A percentile compares a stretch with the other conserved stretches of the same genome.
phyloP scores from a whole-genome alignment of 2,888 invertebrate genomes.

The Conus canariensis region DNA sequence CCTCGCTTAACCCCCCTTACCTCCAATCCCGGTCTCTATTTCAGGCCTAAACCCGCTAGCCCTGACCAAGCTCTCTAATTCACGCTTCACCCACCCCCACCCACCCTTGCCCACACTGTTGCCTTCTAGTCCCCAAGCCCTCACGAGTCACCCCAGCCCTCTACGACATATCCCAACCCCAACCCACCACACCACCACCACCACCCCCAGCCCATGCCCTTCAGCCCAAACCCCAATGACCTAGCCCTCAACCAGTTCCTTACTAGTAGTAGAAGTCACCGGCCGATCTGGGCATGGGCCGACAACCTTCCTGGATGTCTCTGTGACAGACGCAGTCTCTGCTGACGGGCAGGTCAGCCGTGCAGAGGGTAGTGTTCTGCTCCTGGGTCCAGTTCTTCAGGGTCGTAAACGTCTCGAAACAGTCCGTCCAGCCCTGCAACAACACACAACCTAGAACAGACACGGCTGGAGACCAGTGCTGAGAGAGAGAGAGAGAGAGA shows the following conservation, averaged over 20 bases:
- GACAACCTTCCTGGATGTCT: neutral
- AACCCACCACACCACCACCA: neutral
- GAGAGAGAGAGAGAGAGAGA: no score
- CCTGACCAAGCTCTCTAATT: no score
- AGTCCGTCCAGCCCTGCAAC: neutral
- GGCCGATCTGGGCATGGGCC: neutral
- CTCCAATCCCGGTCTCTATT: neutral
- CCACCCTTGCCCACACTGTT: no score
- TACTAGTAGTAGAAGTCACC: neutral
- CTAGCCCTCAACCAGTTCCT: neutral
- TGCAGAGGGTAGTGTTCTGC: neutral
- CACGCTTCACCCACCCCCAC: no score
- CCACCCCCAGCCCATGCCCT: no score
- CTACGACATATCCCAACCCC: no score
- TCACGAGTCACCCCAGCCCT: no score
- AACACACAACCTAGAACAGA: neutral
- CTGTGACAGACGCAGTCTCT: neutral
- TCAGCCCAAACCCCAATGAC: neutral
- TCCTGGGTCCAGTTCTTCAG: constrained; percentile 4
- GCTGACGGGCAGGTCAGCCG: neutral
- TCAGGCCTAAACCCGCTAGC: no score
- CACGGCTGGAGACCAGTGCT: no score
- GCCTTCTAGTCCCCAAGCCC: no score
- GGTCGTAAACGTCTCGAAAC: neutral
- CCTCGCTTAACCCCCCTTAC: neutral